Conservation (phyloP, 1,140 invertebrate species). For the Heliconius congener region DNA sequence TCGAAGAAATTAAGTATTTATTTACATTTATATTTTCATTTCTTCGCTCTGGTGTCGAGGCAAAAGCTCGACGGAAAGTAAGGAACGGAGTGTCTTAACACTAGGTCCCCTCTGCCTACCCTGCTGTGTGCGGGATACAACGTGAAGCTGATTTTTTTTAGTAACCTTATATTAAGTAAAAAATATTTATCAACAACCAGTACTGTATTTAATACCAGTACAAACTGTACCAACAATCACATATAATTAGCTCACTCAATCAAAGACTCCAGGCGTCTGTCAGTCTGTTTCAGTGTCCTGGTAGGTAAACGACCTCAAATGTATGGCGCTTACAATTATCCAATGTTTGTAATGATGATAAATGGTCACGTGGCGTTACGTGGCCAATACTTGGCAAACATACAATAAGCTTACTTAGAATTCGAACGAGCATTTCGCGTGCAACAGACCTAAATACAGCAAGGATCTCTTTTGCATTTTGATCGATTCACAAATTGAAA, state of each 20-base stretch:
- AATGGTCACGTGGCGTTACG: slow-evolving; percentile 61
- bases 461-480: slow-evolving; percentile 58
- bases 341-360: slow-evolving; percentile 59
- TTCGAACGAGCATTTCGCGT: slow-evolving; percentile 54
- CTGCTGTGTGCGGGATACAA: no score
- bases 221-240: slow-evolving; percentile 18
- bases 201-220: not conserved
- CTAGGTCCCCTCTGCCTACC: no score
- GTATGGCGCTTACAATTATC: slow-evolving; percentile 53
- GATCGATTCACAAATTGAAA: slow-evolving; percentile 49
- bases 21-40: no score
- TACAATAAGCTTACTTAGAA: slow-evolving; percentile 67
- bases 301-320: slow-evolving; percentile 64
- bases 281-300: slow-evolving; percentile 51
- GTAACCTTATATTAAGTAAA: no score
- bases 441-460: slow-evolving; percentile 59
- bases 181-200: no score
- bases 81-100: no score
- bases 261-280: slow-evolving; percentile 46
- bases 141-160: no score
- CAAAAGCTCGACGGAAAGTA: no score
- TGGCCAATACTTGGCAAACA: slow-evolving; percentile 61
- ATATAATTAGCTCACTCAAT: slow-evolving; percentile 10
- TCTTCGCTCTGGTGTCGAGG: no score
- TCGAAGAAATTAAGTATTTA: no score